Base-by-base conservation (phyloP, 37 sponge, comb jelly and placozoan genomes). In the Cladorhizidae sp. region DNA sequence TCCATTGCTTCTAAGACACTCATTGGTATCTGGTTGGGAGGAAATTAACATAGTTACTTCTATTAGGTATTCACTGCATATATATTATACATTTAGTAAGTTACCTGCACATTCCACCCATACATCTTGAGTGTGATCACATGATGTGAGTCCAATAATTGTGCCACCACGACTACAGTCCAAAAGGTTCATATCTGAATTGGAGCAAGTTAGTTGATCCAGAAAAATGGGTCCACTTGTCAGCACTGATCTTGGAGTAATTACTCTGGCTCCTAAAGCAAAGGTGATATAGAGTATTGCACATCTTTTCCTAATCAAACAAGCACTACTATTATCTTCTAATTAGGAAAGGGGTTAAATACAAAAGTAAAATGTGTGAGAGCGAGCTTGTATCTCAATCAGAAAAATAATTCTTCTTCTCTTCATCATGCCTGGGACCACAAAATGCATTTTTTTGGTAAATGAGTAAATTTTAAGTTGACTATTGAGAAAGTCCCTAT, bases 151-250 rank as follows among this genome's bases (percentile, higher is more conserved):
- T 1, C 55, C 55, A 51, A 55, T n/a, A 18, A 52, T 23, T 9
- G n/a, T 8, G 25, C 18, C 17, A 15, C 40, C 35, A 5, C 49
- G 42, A 37, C 54, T 36, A 45, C 78, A 77, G 29, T 39, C 64
- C 41, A 59, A 11, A 22, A 77, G 49, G 64, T 40, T 12, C 25
- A 42, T 61, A 31, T 73, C 73, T 45, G 63, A 32, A 15, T 31
- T 72, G 42, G 73, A 54, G 28, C 79, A 79, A 26, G 23, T 20
- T 22, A 71, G 81, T 14, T 80, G 59, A 57, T 70, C 59, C 55
- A 80, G 81, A 71, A 80, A 80, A 18, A 80, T 70, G 57, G 81
- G 81, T 11, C 81, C 81, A 57, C 41, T 32, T 67, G 36, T 26
- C 54, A 20, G 33, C 9, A 52, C 41, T 67, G 38, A 23, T 12